Percentiles rank a stretch among this genome's conserved stretches.
These are phyloP conservation scores for Sarcophaga subvicina DNA, from an alignment of 2,888 invertebrate species.

Conservation along the genomic window DNA sequence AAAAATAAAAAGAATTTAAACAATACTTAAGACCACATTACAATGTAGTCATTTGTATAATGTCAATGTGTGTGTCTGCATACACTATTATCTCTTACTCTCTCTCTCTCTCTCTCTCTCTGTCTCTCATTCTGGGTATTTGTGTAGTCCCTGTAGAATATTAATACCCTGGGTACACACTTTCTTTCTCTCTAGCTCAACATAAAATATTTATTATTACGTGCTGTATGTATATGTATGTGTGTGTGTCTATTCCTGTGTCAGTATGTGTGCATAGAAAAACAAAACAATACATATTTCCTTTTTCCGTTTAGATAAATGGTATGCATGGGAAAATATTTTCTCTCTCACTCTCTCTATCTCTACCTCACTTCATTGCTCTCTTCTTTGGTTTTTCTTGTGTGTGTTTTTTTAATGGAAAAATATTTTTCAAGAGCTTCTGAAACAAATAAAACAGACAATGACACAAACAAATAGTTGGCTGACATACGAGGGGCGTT, in stretches of 20 bases:
- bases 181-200: too few relatives aligned
- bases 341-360: too few relatives aligned
- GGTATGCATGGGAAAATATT: not conserved
- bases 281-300: slow-evolving; percentile 49
- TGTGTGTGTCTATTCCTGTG: slow-evolving; percentile 2
- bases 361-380: too few relatives aligned
- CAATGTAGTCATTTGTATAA: not conserved
- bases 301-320: slow-evolving; percentile 53
- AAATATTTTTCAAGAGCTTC: not conserved
- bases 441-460: not conserved
- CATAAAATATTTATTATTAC: not conserved
- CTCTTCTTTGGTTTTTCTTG: not conserved
- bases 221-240: not conserved
- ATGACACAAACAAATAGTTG: too few relatives aligned
- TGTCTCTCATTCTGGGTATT: too few relatives aligned
- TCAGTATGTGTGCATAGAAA: too few relatives aligned
- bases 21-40: slow-evolving; percentile 1
- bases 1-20: not conserved
- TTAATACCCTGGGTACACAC: too few relatives aligned
- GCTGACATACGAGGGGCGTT: not conserved
- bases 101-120: too few relatives aligned
- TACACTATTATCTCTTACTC: too few relatives aligned
- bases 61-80: too few relatives aligned
- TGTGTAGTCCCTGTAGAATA: not conserved
- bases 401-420: not conserved